phyloP scores from a whole-genome alignment of 1,140 invertebrate genomes.

The Dinothrombium tinctorium region DNA sequence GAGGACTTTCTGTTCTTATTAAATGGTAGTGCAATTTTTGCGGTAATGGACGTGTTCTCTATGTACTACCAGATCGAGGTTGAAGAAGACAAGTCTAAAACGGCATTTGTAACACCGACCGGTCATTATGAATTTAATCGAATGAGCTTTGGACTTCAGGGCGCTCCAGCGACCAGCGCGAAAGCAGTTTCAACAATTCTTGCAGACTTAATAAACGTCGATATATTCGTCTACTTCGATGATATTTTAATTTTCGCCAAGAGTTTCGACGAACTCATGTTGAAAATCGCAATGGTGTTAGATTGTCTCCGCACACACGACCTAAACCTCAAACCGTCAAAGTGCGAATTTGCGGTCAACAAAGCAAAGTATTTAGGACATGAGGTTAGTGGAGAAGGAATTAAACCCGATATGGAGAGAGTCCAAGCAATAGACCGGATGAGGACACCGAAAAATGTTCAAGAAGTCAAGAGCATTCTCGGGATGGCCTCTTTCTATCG shows the following conservation, averaged over 20 bases:
- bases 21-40: constrained; percentile 20
- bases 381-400: constrained; percentile 2
- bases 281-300: constrained; percentile 1
- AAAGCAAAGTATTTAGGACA: constrained; percentile 11
- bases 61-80: constrained; percentile 17
- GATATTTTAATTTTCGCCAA: constrained; percentile 9
- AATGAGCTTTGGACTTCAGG: constrained; percentile 1
- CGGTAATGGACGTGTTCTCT: constrained; percentile 22
- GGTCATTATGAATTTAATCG: neutral
- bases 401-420: constrained; percentile 1
- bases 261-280: constrained; percentile 7
- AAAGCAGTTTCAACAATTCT: constrained; percentile 7
- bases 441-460: neutral
- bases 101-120: neutral
- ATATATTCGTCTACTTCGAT: constrained; percentile 8
- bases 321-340: constrained; percentile 11
- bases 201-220: constrained; percentile 2
- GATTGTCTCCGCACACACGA: neutral
- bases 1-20: constrained; percentile 22
- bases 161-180: constrained; percentile 8
- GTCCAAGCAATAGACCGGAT: neutral
- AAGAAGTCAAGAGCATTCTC: neutral
- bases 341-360: constrained; percentile 11
- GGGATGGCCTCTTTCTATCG: constrained; percentile 1
- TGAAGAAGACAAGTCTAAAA: neutral